Base-by-base conservation (phyloP, 2,888 invertebrate genomes). In the Lapara coniferarum region DNA sequence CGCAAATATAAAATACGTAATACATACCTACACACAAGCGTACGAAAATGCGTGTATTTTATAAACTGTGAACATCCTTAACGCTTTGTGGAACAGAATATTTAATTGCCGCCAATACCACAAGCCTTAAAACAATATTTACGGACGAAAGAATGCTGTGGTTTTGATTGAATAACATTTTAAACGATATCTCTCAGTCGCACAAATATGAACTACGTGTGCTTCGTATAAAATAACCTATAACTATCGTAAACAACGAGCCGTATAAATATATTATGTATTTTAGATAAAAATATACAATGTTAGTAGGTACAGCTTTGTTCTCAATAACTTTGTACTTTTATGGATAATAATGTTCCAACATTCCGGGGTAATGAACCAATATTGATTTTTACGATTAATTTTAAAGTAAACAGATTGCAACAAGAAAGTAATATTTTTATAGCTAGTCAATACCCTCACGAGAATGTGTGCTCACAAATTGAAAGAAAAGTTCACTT, bases 61-160 rank as follows among this genome's bases (percentile, higher is more conserved):
- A 10, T 2, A 7, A 19, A 80, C 75, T 78, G 73, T 76, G 78
- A 82, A 80, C 80, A 82, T 81, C 79, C 79, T 77, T 77, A 75
- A 71, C 71, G 13, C 19, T 63, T 63, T 49, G 49, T 63, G 19
- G 12, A 12, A 63, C 49, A 73, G 59, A 71, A 74, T 70, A 44
- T 69, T 58, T 16, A 68, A 37, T 37, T 37, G 37, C 37, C 37
- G 37, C 5, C 37, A 37, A 37, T 37, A 37, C 37, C 37, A 37
- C 37, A 37, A 37, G 5, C 37, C 37, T 37, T 37, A 3, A 37
- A 37, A 1, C 8, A 37, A 37, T 37, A 37, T 37, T 37, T 37
- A 37, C 8, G 4, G 37, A 8, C 37, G 37, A 37, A 37, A 2
- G 37, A 37, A 37, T 37, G 37, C 3, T 37, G 5, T 37, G 37